Percentiles rank a stretch among this genome's conserved stretches.
Conservation (phyloP, 2,888 invertebrate species). For the Drosophila stalkeri region DNA sequence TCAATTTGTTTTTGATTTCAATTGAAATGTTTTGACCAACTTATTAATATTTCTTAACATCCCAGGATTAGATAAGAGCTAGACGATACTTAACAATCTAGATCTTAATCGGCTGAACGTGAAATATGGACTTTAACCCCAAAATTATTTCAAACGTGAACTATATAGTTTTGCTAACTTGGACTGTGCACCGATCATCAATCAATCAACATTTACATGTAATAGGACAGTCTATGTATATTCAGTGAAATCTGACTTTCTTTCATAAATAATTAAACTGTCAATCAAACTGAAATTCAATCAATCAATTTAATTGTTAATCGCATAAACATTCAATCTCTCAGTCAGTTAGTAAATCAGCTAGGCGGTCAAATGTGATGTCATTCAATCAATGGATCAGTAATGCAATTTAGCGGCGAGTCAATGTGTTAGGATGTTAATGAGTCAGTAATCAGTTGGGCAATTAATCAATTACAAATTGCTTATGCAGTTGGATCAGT, state of each 20-base stretch:
- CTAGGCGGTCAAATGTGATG: neutral
- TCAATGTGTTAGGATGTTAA: neutral
- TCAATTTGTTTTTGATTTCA: neutral
- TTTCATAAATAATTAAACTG: neutral
- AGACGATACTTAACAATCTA: neutral
- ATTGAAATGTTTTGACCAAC: neutral
- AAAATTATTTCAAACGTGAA: too few relatives aligned
- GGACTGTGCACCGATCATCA: neutral
- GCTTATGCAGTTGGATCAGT: too few relatives aligned
- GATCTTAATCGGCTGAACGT: neutral
- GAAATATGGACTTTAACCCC: neutral
- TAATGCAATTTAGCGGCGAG: neutral
- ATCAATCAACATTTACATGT: neutral
- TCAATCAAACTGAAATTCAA: neutral
- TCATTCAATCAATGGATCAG: neutral
- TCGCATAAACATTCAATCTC: neutral
- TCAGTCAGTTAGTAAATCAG: neutral
- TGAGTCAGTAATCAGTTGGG: neutral
- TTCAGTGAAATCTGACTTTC: neutral
- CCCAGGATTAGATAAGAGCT: constrained; percentile 4
- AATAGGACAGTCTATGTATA: neutral
- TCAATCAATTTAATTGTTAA: neutral
- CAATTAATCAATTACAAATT: neutral
- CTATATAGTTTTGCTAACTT: neutral
- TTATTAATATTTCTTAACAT: neutral